Evolutionary conservation across 2,888 invertebrate species (phyloP), one percentile per base, ranked within the genome.

Genomic region (Stegophylla sp.): DNA sequence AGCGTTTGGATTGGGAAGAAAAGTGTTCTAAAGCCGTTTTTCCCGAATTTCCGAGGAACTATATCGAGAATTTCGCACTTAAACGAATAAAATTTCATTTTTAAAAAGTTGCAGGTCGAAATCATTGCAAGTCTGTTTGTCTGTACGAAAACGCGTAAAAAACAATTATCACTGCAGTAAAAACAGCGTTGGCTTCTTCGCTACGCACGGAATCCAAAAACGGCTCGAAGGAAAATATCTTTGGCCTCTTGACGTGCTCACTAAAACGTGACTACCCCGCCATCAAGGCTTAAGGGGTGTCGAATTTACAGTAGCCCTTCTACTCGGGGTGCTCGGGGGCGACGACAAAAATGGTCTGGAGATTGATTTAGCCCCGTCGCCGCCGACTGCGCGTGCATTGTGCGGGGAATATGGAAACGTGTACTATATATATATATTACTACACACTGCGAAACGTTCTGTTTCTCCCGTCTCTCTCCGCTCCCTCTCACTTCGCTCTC

Each of bases 281-380:
- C n/a, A n/a, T n/a, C n/a, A n/a, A 56, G 17, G 13, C 72, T 10
- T 28, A 69, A 69, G n/a, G n/a, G 69, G 20, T 63, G 10, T 28
- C 20, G 63, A 64, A 64, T 43, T n/a, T n/a, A n/a, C n/a, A 41
- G 69, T 34, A n/a, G 26, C 69, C 28, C 45, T 67, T n/a, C n/a
- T 34, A 13, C 10, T 34, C 20, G 4, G 34, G n/a, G 4, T 43
- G 34, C 12, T 17, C 72, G 10, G 41, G 23, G 34, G 41, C 59
- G 7, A 61, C n/a, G 61, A 43, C 76, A 15, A 56, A 53, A 56
- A 28, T n/a, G 56, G 67, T 61, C 53, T 48, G 64, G 17, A 75
- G 75, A 75, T 75, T 75, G 75, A 75, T 75, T 75, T 64, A 75
- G 75, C 17, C 4, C 17, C 20, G 23, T 67, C n/a, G n/a, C n/a